Conservation (phyloP, 2,113 vertebrate genomes). For the Laticauda laticaudata region DNA sequence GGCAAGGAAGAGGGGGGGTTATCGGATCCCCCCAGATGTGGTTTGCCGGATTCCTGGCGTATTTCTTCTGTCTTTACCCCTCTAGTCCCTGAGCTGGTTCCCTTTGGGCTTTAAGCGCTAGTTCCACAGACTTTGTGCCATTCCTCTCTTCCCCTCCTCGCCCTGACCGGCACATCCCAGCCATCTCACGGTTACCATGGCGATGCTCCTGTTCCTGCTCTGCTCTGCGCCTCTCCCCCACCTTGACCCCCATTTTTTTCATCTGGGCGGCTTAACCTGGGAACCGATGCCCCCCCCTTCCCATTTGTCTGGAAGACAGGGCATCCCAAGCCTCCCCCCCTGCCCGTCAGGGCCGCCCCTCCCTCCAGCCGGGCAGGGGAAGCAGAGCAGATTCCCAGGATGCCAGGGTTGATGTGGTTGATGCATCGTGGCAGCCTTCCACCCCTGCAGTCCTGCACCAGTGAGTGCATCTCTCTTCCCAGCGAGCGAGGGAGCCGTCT, state of each 20-base stretch:
- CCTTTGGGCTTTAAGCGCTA: neutral
- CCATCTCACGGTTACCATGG: constrained; percentile 52
- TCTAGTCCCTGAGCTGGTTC: neutral
- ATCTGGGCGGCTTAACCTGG: constrained; percentile 45
- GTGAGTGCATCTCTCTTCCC: neutral
- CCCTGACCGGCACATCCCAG: neutral
- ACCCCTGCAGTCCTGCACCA: neutral
- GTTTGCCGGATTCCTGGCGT: neutral
- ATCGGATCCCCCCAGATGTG: neutral
- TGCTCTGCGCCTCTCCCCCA: neutral
- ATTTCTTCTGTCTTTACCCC: neutral
- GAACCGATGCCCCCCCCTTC: constrained; percentile 20
- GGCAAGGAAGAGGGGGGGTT: neutral
- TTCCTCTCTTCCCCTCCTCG: neutral
- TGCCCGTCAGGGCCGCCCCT: neutral
- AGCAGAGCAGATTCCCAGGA: neutral
- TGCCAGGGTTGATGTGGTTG: neutral
- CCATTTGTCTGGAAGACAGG: neutral
- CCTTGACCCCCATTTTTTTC: neutral
- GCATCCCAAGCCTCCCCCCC: constrained; percentile 6
- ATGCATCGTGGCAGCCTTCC: neutral
- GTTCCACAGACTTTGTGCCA: neutral
- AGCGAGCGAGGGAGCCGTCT: neutral
- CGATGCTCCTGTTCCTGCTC: constrained; percentile 11
- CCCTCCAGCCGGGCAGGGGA: neutral